Evolutionary conservation across 2,888 invertebrate genomes (phyloP), one percentile per base, ranked within the genome.

Genomic region (Gnatocerus cornutus): DNA sequence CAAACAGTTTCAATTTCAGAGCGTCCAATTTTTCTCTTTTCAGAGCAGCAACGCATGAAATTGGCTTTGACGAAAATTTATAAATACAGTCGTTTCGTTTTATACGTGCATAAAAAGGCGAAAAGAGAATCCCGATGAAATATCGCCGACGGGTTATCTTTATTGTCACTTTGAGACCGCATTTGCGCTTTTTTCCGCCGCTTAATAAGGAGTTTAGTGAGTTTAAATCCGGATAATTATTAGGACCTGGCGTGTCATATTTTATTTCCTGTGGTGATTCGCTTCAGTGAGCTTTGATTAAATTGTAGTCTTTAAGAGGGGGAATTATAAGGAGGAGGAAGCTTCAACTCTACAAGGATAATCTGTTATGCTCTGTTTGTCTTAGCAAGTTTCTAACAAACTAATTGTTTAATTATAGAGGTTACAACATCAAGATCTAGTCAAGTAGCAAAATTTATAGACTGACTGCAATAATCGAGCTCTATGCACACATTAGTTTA

Each of bases 1-100:
- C 33, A 53, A 63, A 68, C 27, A 46, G 37, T n/a, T 12, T 13
- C 41, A 7, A 41, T 41, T 41, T 13, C 12, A 41, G n/a, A 41
- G 3, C 41, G 13, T 12, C 41, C 41, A 55, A 41, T 30, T 48
- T 59, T 69, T 43, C 27, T 45, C 48, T 43, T 56, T 58, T 52
- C 33, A 39, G 71, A 52, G 48, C 63, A 45, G 27, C 67, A 43
- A 64, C 67, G 67, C 71, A 63, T 68, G 71, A 71, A 71, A 71
- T 71, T 71, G 71, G 39, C 67, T 68, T 68, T 67, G 67, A 71
- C 71, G 52, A 43, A 63, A 63, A 71, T 71, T 67, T 67, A 61
- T 62, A 70, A 70, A 67, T 67, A 67, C 46, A 30, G 39, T 33
- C 56, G 62, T 61, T 62, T 56, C 50, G 61, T 66, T 70, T 70